A percentile compares a stretch with the other conserved stretches of the same genome.
Evolutionary conservation across 2,113 vertebrate species (phyloP).

Genomic region (Rhineura floridana): DNA sequence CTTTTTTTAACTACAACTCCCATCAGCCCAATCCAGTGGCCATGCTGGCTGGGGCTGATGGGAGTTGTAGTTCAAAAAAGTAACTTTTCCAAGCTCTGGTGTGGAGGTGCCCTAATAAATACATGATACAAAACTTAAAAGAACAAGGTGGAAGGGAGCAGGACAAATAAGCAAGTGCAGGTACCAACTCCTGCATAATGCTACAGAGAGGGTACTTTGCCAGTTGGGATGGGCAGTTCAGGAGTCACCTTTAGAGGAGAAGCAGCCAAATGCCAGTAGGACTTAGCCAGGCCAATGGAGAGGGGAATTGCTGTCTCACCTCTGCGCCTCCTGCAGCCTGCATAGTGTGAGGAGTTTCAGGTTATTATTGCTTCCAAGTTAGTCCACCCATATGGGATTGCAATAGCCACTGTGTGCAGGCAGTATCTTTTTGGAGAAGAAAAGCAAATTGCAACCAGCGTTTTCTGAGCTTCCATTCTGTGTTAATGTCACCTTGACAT

Average conservation of each 20-base stretch:
- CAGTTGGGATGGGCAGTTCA: too few species aligned
- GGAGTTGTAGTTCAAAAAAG: too few species aligned
- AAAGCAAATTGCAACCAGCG: accelerated
- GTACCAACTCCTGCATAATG: neutral
- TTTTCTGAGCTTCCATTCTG: neutral
- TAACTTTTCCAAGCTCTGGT: too few species aligned
- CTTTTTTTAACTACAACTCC: too few species aligned
- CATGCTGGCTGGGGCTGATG: too few species aligned
- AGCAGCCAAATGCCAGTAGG: too few species aligned
- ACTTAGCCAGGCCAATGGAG: neutral
- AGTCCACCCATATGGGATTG: too few species aligned
- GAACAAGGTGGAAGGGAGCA: neutral
- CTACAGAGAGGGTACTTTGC: too few species aligned
- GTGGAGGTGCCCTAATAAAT: too few species aligned
- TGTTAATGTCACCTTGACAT: constrained; percentile 15
- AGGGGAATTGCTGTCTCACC: neutral
- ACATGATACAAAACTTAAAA: neutral
- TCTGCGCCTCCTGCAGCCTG: neutral
- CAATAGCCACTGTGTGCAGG: neutral
- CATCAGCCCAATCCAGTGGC: too few species aligned
- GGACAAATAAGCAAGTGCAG: neutral
- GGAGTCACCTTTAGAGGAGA: too few species aligned
- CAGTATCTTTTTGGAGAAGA: neutral
- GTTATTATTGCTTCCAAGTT: too few species aligned
- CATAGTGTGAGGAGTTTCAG: neutral